phyloP scores from a whole-genome alignment of 2,797 vertebrate genomes.

The Dallia pectoralis region DNA sequence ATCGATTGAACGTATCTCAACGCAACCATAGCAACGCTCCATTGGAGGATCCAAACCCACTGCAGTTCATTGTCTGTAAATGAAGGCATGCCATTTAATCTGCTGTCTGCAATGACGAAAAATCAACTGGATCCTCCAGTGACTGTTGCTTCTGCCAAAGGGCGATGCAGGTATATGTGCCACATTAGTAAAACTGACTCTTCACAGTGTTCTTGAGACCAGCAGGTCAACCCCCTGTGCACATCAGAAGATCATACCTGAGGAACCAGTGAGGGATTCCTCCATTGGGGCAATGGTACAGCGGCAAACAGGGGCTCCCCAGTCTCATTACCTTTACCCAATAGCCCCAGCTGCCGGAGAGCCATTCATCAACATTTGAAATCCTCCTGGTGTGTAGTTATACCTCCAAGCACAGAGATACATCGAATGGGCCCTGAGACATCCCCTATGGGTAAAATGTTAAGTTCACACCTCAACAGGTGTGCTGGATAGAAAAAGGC shows the following conservation, averaged over 20 bases:
- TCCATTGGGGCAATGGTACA: slow-evolving; percentile 67
- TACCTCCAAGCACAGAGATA: slow-evolving; percentile 63
- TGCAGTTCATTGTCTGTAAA: background rate
- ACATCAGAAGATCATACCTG: slow-evolving; percentile 76
- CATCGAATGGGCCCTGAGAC: slow-evolving; percentile 50
- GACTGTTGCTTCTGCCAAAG: slow-evolving; percentile 16
- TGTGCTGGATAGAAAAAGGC: slow-evolving; percentile 21
- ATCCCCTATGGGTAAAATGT: slow-evolving; percentile 48
- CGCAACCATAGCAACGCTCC: background rate
- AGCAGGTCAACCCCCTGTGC: slow-evolving; percentile 61
- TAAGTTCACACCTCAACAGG: slow-evolving; percentile 67
- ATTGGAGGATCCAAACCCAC: background rate
- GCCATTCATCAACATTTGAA: slow-evolving; percentile 79
- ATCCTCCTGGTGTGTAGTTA: slow-evolving; percentile 68
- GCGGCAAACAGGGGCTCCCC: slow-evolving; percentile 69
- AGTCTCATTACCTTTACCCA: slow-evolving; percentile 85
- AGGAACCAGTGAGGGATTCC: slow-evolving; percentile 73
- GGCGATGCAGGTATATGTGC: slow-evolving; percentile 27
- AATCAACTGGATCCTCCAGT: slow-evolving; percentile 2
- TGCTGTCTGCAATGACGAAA: slow-evolving; percentile 2
- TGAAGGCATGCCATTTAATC: background rate
- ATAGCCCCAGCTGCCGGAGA: slow-evolving; percentile 79
- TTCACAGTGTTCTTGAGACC: slow-evolving; percentile 56
- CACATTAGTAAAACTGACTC: slow-evolving; percentile 41
- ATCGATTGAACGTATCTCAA: background rate